Conservation (phyloP, 2,113 vertebrate genomes). For the Crotalus tigris region DNA sequence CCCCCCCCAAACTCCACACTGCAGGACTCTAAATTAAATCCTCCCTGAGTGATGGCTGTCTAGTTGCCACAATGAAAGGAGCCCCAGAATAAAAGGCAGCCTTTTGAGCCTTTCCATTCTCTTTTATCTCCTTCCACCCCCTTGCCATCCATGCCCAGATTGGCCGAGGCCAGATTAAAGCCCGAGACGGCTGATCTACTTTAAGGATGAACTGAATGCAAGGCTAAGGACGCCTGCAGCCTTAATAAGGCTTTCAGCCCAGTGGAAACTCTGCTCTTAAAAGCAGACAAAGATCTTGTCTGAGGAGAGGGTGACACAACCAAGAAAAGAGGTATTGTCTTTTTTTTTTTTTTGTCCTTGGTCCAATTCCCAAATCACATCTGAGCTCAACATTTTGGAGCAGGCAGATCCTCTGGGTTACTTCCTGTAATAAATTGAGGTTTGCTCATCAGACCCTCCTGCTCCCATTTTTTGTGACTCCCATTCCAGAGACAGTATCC, state of each 20-base stretch:
- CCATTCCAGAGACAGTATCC: not conserved
- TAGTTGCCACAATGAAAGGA: not conserved
- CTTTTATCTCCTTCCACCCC: not conserved
- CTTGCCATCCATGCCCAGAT: no score
- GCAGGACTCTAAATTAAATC: not conserved
- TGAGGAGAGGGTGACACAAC: not conserved
- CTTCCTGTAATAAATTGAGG: not conserved
- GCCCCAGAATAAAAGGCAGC: not conserved
- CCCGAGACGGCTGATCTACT: not conserved
- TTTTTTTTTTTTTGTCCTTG: not conserved
- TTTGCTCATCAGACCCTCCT: not conserved
- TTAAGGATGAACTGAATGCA: not conserved
- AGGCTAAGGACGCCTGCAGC: not conserved
- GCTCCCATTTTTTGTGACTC: not conserved
- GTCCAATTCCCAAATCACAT: not conserved
- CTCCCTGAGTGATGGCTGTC: not conserved
- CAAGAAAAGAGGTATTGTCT: not conserved
- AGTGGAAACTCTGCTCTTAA: not conserved
- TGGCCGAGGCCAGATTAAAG: not conserved
- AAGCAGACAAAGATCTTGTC: not conserved
- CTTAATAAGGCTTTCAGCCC: not conserved
- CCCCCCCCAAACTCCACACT: not conserved
- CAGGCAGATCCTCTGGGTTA: not conserved
- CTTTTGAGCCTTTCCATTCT: not conserved
- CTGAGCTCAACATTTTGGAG: not conserved